Evolutionary conservation across 2,888 invertebrate genomes (phyloP).

Genomic region (Orchesellides sinensis): DNA sequence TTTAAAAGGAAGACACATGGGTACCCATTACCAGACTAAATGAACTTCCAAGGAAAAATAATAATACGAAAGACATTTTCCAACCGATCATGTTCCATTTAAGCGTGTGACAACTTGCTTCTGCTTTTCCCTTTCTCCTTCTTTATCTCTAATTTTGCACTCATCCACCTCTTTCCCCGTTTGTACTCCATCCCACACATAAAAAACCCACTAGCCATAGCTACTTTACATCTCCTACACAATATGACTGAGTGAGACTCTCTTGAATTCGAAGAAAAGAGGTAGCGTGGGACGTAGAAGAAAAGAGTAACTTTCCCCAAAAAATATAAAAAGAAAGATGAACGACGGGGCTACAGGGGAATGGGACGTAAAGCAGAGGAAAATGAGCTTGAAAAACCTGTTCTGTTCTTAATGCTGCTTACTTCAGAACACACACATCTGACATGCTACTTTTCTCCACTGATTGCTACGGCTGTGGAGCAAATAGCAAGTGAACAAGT

Average conservation of each 20-base stretch:
- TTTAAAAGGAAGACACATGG: background rate
- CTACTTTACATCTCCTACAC: no score
- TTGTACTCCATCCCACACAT: background rate
- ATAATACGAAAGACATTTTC: constrained; percentile 26
- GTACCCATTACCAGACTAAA: background rate
- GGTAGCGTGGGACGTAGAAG: background rate
- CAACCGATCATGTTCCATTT: constrained; percentile 45
- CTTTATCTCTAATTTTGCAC: background rate
- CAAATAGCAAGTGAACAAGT: constrained; percentile 4
- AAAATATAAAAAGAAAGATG: background rate
- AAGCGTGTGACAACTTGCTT: constrained; percentile 38
- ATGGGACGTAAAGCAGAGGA: no score
- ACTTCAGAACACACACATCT: no score
- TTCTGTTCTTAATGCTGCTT: no score
- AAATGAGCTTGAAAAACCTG: no score
- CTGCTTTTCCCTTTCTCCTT: constrained; percentile 11
- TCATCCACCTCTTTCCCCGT: background rate
- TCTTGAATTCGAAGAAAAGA: constrained; percentile 3
- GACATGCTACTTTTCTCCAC: no score
- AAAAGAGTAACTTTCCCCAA: background rate
- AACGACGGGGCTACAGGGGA: background rate
- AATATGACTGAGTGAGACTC: background rate
- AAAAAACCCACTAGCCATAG: no score
- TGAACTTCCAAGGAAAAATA: background rate
- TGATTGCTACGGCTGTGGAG: constrained; percentile 20